Evolutionary conservation across 1,140 invertebrate species (phyloP).

Genomic region (Chelonus insularis): DNA sequence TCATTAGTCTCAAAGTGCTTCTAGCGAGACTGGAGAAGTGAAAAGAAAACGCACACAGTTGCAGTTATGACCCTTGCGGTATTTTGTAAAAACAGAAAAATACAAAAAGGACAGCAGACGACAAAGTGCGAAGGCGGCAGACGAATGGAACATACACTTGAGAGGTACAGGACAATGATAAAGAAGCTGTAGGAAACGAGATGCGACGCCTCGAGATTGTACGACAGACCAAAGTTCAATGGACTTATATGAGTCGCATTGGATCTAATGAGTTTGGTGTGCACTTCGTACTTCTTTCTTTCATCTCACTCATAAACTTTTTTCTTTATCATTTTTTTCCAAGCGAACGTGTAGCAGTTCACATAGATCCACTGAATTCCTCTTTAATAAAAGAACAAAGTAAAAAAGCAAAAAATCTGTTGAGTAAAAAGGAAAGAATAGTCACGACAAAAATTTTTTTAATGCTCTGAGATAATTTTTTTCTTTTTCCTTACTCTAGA

Average conservation of each 20-base stretch:
- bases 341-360: not conserved
- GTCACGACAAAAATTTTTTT: not conserved
- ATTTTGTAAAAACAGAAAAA: not conserved
- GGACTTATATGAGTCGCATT: constrained; percentile 22
- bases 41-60: not conserved
- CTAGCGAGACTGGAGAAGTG: not conserved
- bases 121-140: constrained; percentile 5
- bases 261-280: constrained; percentile 30
- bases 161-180: constrained; percentile 24
- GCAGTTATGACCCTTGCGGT: constrained; percentile 23
- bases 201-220: constrained; percentile 2
- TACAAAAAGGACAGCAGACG: constrained; percentile 9
- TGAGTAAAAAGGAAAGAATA: not conserved
- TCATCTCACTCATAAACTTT: constrained; percentile 12
- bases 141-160: not conserved
- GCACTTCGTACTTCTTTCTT: constrained; percentile 16
- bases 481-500: too few relatives aligned
- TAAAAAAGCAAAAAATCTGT: not conserved
- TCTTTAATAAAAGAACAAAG: constrained; percentile 1
- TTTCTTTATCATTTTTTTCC: constrained; percentile 10
- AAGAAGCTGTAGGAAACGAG: constrained; percentile 22
- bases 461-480: not conserved
- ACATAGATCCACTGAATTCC: not conserved
- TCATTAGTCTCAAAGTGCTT: constrained; percentile 28
- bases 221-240: constrained; percentile 33